phyloP scores from a whole-genome alignment of 2,113 vertebrate species.

The Uria lomvia region DNA sequence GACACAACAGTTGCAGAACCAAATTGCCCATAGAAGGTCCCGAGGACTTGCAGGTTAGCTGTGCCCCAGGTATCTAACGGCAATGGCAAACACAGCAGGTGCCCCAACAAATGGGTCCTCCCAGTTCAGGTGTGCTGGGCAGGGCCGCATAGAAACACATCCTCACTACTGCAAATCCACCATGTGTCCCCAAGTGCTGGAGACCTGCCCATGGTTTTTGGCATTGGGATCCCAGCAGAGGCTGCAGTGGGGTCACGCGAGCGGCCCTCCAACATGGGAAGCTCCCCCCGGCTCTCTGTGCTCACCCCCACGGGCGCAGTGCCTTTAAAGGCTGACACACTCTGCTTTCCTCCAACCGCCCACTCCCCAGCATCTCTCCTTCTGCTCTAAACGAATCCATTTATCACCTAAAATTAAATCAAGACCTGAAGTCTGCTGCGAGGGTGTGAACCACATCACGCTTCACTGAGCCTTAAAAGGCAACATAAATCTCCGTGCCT shows the following conservation, averaged over 20 bases:
- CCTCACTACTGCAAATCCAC: neutral
- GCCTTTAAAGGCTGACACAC: neutral
- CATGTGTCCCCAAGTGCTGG: fast-evolving
- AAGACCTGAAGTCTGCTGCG: neutral
- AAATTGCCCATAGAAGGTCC: neutral
- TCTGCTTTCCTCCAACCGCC: neutral
- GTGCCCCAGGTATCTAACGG: neutral
- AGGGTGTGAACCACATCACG: neutral
- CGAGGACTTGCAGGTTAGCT: neutral
- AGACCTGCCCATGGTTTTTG: fast-evolving
- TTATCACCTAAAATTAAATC: neutral
- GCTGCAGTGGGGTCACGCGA: fast-evolving
- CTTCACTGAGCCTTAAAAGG: neutral
- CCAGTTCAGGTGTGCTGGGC: fast-evolving
- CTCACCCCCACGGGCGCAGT: neutral
- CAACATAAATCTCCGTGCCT: neutral
- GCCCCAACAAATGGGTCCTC: neutral
- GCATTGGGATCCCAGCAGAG: neutral
- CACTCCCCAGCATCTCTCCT: neutral
- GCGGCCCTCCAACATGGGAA: neutral
- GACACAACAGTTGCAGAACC: neutral
- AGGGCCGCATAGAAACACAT: neutral
- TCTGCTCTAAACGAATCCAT: neutral
- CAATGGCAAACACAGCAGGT: fast-evolving
- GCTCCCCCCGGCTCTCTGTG: neutral